Evolutionary conservation across 2,113 vertebrate genomes (phyloP).

Genomic region (Galbula dea): DNA sequence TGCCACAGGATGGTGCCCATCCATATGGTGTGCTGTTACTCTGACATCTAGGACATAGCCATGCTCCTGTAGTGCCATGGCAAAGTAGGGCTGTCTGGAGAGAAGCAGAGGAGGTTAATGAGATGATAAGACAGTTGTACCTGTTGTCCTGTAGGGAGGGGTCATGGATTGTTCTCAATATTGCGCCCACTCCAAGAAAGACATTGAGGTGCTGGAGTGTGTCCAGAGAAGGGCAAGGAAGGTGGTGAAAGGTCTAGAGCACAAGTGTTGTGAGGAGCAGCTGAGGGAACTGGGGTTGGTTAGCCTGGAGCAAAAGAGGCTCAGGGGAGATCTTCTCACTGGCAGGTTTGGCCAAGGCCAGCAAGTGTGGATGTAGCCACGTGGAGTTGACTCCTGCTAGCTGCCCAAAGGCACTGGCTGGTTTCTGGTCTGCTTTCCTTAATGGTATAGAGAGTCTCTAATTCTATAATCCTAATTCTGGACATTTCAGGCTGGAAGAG

Average conservation of each 20-base stretch:
- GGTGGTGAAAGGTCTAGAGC: too few species aligned
- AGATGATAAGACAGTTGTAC: background rate
- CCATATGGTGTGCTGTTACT: accelerated
- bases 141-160: background rate
- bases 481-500: too few species aligned
- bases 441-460: background rate
- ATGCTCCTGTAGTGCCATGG: background rate
- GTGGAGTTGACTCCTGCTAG: background rate
- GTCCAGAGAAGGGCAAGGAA: too few species aligned
- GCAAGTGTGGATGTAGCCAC: background rate
- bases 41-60: background rate
- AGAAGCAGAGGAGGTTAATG: background rate
- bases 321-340: too few species aligned
- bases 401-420: background rate
- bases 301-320: too few species aligned
- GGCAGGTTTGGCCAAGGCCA: background rate
- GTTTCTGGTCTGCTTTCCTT: background rate
- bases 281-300: too few species aligned
- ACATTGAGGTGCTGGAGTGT: too few species aligned
- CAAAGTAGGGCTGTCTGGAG: background rate
- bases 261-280: too few species aligned
- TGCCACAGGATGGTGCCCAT: background rate
- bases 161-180: background rate
- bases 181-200: too few species aligned
- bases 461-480: background rate